Conservation (phyloP, 2,888 invertebrate species). For the Corbicula japonica region DNA sequence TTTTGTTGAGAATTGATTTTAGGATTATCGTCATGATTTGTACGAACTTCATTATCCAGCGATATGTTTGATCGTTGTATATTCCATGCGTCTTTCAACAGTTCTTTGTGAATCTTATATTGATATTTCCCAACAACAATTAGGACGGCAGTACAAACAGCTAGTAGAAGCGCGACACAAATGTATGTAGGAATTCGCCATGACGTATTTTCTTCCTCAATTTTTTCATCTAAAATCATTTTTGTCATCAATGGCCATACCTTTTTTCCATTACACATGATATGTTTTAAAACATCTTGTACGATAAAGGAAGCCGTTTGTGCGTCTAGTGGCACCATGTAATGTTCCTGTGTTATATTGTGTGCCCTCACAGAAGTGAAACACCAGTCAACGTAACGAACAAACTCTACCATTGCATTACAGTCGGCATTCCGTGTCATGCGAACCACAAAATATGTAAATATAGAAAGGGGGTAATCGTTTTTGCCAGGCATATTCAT, state of each 20-base stretch:
- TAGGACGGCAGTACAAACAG: constrained; percentile 54
- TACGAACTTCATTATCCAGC: constrained; percentile 69
- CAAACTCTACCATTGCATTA: constrained; percentile 76
- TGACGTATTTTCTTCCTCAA: constrained; percentile 52
- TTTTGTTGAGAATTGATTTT: no score
- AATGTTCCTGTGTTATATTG: constrained; percentile 47
- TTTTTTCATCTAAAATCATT: constrained; percentile 69
- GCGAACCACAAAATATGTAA: constrained; percentile 80
- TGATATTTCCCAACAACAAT: constrained; percentile 71
- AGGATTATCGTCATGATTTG: not conserved
- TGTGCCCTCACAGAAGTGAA: constrained; percentile 58
- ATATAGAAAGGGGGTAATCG: constrained; percentile 82
- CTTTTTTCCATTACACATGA: constrained; percentile 74
- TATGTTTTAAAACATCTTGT: constrained; percentile 66
- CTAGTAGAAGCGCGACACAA: constrained; percentile 61
- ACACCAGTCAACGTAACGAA: constrained; percentile 82
- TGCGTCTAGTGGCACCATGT: constrained; percentile 75
- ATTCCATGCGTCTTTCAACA: constrained; percentile 77
- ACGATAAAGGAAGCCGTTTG: constrained; percentile 58
- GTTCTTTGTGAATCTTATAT: constrained; percentile 69
- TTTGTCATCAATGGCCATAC: constrained; percentile 70
- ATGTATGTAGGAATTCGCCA: constrained; percentile 73
- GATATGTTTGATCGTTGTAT: constrained; percentile 79
- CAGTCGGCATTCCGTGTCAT: constrained; percentile 71
- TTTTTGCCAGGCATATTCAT: constrained; percentile 58